Evolutionary conservation across 2,888 invertebrate genomes (phyloP), one percentile per base, ranked within the genome.

Genomic region (Pimpla rufipes): DNA sequence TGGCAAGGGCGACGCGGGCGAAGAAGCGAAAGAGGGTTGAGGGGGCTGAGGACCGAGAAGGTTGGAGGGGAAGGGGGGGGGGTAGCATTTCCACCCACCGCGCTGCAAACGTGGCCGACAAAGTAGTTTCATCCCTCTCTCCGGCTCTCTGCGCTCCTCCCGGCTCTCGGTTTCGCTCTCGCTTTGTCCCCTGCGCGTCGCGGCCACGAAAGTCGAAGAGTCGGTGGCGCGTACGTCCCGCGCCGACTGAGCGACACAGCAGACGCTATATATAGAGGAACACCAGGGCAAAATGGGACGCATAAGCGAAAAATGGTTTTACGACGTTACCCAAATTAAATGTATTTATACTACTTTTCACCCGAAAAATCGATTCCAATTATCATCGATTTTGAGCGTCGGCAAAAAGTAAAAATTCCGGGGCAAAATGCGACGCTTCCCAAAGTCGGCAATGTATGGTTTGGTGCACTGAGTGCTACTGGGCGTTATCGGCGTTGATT

Each of bases 181-280:
- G 40, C 50, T 62, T 52, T 40, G 50, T 71, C 42, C 45, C 16
- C 47, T n/a, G 18, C 35, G 6, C 18, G 64, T 23, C 55, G 23
- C 35, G 42, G 55, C 64, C 47, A 67, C 77, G 81, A 82, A 68
- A 81, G 79, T 78, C 59, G 84, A 77, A 70, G n/a, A n/a, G 78
- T 64, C 68, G 70, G 79, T 13, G 21, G 66, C 21, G 66, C 23
- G 55, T 64, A 47, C 52, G n/a, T 55, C 13, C 35, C 62, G 21
- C 67, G 78, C 66, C 42, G 42, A 23, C 66, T 64, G 64, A 50
- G 75, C n/a, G 55, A 74, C 29, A 29, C 29, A 5, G 29, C 29
- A 29, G 29, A 29, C 29, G 5, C 29, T 29, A 29, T 29, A 29
- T 29, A n/a, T n/a, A n/a, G n/a, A n/a, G n/a, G n/a, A n/a, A n/a